Conservation (phyloP, 2,888 invertebrate species). For the Hirudinaria manillensis region DNA sequence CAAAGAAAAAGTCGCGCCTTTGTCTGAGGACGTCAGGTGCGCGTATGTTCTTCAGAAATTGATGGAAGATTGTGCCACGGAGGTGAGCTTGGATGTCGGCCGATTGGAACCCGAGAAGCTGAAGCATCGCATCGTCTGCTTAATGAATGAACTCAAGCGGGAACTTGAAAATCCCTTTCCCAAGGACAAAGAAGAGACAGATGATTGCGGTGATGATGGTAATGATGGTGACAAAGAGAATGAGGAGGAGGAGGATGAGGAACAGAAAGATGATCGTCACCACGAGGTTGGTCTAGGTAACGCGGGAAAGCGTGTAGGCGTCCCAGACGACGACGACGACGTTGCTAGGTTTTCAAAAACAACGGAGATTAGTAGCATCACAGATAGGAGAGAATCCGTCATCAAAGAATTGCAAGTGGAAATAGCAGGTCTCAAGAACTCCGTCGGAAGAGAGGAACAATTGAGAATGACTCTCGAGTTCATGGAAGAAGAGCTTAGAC, state of each 20-base stretch:
- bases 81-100: too few species aligned
- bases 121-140: too few species aligned
- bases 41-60: too few species aligned
- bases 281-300: neutral
- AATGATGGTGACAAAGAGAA: conserved; percentile 4
- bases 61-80: too few species aligned
- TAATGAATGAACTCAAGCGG: too few species aligned
- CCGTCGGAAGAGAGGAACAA: conserved; percentile 24
- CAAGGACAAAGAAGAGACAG: neutral
- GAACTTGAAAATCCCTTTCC: too few species aligned
- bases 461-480: conserved; percentile 3
- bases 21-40: too few species aligned
- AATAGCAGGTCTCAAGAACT: conserved; percentile 1
- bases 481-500: conserved; percentile 31
- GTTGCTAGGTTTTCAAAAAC: neutral
- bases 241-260: neutral
- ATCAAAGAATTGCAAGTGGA: conserved; percentile 23
- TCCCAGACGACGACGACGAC: neutral
- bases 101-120: too few species aligned
- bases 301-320: neutral
- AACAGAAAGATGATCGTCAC: too few species aligned
- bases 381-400: neutral
- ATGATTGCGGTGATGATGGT: neutral
- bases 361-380: neutral
- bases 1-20: neutral